Percentiles rank a stretch among this genome's conserved stretches.
Evolutionary conservation across 2,113 vertebrate species (phyloP).

Genomic region (Apteryx mantelli): DNA sequence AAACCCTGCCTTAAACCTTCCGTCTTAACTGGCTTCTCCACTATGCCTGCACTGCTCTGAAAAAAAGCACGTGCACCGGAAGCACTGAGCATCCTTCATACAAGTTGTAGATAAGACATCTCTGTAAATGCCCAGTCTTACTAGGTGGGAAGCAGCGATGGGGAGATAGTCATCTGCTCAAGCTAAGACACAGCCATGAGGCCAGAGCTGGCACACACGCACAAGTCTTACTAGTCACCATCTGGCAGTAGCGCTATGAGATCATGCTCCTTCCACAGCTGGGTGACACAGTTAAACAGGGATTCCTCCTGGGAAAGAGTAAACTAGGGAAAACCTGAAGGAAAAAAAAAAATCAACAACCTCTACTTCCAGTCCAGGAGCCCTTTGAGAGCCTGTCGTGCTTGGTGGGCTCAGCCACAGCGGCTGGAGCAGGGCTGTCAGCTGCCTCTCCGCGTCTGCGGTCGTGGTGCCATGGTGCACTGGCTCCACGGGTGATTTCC

Average conservation of each 20-base stretch:
- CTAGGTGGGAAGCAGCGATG: background rate
- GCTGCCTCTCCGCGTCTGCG: background rate
- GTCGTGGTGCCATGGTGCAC: rapidly evolving
- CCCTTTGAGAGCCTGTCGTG: background rate
- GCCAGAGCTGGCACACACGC: background rate
- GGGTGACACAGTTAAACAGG: background rate
- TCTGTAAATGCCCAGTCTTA: rapidly evolving
- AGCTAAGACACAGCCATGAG: background rate
- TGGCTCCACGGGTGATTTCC: background rate
- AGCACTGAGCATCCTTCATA: background rate
- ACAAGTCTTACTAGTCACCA: background rate
- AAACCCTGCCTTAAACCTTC: background rate
- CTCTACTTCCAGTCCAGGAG: background rate
- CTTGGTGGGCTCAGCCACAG: background rate
- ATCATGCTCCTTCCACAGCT: background rate
- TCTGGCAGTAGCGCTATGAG: background rate
- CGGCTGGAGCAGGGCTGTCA: background rate
- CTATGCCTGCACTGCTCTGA: background rate
- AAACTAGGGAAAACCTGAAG: background rate
- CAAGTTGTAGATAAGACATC: background rate
- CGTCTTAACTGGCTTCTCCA: background rate
- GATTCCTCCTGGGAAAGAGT: background rate
- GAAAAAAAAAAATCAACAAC: background rate
- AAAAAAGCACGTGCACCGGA: background rate
- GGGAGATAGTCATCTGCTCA: background rate